Evolutionary conservation across 2,888 invertebrate genomes (phyloP), one percentile per base, ranked within the genome.

Genomic region (Nomada lathburiana): DNA sequence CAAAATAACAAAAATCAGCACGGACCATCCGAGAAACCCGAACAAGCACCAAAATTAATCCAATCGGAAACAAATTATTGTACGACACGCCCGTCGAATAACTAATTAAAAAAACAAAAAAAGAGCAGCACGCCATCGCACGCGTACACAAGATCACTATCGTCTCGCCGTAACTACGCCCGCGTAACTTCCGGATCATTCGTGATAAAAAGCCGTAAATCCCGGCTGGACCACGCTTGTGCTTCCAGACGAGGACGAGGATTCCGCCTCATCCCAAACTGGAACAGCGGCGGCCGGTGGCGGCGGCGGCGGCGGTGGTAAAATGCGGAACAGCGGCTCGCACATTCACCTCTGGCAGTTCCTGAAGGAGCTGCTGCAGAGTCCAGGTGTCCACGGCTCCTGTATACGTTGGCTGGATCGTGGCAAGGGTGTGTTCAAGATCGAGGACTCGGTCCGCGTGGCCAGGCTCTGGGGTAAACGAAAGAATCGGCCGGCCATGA

Each of bases 301-400:
- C 4, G 53, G 59, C 0, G n/a, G 76, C 10, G 71, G 67, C 0
- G 80, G 90, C 52, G 62, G 89, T 5, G 89, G 89, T 29, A 88
- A 88, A 26, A 79, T 89, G 59, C 80, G 87, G 50, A 88, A 88
- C 74, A 83, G 87, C 18, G 97, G 97, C 85, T 97, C 98, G 0
- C 98, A 98, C 94, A 99, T 99, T 89, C 99, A 99, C 94, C 95
- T 99, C 64, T 99, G 99, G 99, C 99, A 99, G 94, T 99, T 99
- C 94, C 95, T 99, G 72, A 99, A 99, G 94, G 99, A 99, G 94
- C 96, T 99, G 20, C 95, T 99, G 1, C 96, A 97, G 26, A 96
- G 98, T 69, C 98, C 98, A 0, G 97, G 98, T 88, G 94, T 96
- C 50, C 98, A 98, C 94, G 98, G 98, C 16, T 97, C 97, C 5